Evolutionary conservation across 2,888 invertebrate genomes (phyloP), one percentile per base, ranked within the genome.

Genomic region (Electrophaes corylata): DNA sequence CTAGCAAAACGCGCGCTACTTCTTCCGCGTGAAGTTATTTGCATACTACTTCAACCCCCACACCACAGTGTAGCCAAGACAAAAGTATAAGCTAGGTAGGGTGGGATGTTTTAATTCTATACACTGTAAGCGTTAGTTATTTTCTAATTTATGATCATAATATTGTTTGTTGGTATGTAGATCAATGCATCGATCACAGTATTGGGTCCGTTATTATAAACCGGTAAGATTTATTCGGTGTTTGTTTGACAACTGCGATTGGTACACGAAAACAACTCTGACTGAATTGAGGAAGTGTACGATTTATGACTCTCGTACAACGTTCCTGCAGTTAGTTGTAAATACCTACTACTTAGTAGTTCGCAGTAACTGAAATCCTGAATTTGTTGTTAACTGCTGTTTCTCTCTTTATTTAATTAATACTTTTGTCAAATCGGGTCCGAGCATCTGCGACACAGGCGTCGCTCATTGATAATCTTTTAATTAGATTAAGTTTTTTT

Each of bases 201-300:
- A 48, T 10, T 41, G 40, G 12, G 8, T 26, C 11, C 37, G 35
- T 54, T 55, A 61, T 60, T 60, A 56, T 65, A 65, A 65, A 65
- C 64, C 57, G 39, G 12, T 33, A 45, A 58, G 60, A 66, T 57
- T 62, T 47, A 66, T 62, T 46, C 44, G 20, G 35, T 48, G 60
- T 60, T 65, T 62, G 64, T 67, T 67, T 60, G 65, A 65, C 65
- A 63, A 39, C 41, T 43, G 31, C 10, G 50, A 57, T 52, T 29
- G 56, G 47, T 66, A 14, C 18, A 44, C 51, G 14, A 26, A 56
- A 58, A 55, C 55, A 62, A 64, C 14, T 31, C 49, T n/a, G 31
- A 8, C 4, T 20, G 12, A 20, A 55, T 48, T 49, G 44, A 44
- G 55, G 48, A 55, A 44, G 55, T 43, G 37, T 26, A 14, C 12